Evolutionary conservation across 2,113 vertebrate genomes (phyloP), one percentile per base, ranked within the genome.

Genomic region (Abramis brama): DNA sequence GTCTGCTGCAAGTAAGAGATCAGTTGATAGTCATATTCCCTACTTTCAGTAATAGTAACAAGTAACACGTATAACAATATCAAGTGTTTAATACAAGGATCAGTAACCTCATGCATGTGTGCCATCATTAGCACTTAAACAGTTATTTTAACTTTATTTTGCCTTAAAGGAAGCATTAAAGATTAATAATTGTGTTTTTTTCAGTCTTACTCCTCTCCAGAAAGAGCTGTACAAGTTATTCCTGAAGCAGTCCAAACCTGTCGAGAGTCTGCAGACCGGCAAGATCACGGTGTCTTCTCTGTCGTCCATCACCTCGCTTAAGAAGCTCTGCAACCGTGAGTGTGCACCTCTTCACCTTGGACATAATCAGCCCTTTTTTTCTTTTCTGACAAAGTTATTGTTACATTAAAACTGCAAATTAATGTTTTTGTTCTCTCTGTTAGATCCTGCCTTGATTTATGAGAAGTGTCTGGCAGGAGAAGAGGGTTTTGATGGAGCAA

Each of bases 281-380:
- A 97, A 95, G 85, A 97, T 98, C 62, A 97, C 85, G 19, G 95
- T 99, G n/a, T 99, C 98, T 3, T 98, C 97, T 50, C 95, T 99
- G 73, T 99, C 98, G 52, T 99, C 98, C 68, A 99, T 99, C 93
- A 99, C 98, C 0, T 97, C 96, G 0, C 91, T 99, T 55, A 99
- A 99, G 92, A 99, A 99, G 89, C 97, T 99, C 10, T 99, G 98
- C 88, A 99, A 99, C 90, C 98, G 98, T 99, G 91, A 97, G 97
- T 96, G 80, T 57, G 19, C 19, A 13, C 19, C 55, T 21, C 19
- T 57, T 57, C 7, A 57, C 2, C 52, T 57, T 7, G 2, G 52
- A 57, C 74, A 33, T 55, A 27, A 33, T 64, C 78, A 25, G 21
- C 17, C 21, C 25, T 70, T 80, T 80, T 62, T 25, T 25, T 71